Conservation (phyloP, 2,797 vertebrate genomes). For the Sciaenops ocellatus region DNA sequence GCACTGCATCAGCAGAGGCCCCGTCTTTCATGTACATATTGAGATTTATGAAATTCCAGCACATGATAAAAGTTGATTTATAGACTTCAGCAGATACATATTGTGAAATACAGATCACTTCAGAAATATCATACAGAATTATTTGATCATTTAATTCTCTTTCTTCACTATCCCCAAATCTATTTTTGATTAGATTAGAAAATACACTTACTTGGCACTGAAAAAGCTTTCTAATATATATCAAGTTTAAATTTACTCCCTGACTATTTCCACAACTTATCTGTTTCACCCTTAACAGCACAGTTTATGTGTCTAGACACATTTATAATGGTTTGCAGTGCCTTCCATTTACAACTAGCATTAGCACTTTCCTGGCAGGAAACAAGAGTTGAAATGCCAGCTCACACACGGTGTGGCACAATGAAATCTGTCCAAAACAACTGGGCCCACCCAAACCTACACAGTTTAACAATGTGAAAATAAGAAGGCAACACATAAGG, state of each 20-base stretch:
- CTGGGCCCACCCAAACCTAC: slow-evolving; percentile 44
- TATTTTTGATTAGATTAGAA: background rate
- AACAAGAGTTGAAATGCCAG: slow-evolving; percentile 59
- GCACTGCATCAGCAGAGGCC: slow-evolving; percentile 51
- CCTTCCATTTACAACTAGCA: slow-evolving; percentile 61
- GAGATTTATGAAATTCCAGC: slow-evolving; percentile 69
- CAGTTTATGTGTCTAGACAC: slow-evolving; percentile 75
- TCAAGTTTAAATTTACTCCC: slow-evolving; percentile 59
- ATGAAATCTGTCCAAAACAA: slow-evolving; percentile 54
- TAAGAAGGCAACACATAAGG: slow-evolving; percentile 14
- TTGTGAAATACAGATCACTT: slow-evolving; percentile 37
- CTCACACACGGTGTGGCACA: slow-evolving; percentile 50
- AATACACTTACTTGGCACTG: background rate
- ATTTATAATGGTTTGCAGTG: slow-evolving; percentile 61
- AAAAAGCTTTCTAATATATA: slow-evolving; percentile 22
- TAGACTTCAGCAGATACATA: slow-evolving; percentile 46
- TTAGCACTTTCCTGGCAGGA: slow-evolving; percentile 71
- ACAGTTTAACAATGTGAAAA: slow-evolving; percentile 51
- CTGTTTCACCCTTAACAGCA: slow-evolving; percentile 44
- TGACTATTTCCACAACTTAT: slow-evolving; percentile 51
- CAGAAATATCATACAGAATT: slow-evolving; percentile 13
- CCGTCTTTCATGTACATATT: slow-evolving; percentile 60
- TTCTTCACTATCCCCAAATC: slow-evolving; percentile 2
- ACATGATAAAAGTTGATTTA: slow-evolving; percentile 65
- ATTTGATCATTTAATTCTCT: slow-evolving; percentile 16